A percentile compares a stretch with the other conserved stretches of the same genome.
These are phyloP conservation scores for Rhogogaster chlorosoma DNA, from an alignment of 2,888 invertebrate species.

Conservation along the genomic window DNA sequence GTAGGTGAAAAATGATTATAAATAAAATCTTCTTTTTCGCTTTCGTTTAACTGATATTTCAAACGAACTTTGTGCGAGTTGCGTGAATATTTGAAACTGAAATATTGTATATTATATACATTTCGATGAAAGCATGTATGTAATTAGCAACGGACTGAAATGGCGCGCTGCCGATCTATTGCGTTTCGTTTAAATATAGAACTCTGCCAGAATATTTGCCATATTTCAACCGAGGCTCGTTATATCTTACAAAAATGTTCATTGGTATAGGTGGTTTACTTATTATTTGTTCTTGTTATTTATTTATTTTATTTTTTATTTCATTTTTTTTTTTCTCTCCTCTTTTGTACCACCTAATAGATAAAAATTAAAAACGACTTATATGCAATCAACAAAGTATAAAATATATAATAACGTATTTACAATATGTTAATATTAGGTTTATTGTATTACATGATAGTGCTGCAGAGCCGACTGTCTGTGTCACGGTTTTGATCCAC, in stretches of 20 bases:
- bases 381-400: slow-evolving; percentile 64
- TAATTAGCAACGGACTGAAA: slow-evolving; percentile 15
- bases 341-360: slow-evolving; percentile 41
- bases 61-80: neutral
- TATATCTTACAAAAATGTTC: slow-evolving; percentile 46
- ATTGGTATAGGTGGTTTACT: neutral
- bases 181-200: slow-evolving; percentile 14
- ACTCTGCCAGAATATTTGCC: slow-evolving; percentile 22
- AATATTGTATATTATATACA: neutral
- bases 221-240: slow-evolving; percentile 19
- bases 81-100: neutral
- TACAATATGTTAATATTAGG: slow-evolving; percentile 63
- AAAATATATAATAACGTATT: slow-evolving; percentile 64
- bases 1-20: neutral
- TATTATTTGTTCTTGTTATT: neutral
- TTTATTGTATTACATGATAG: slow-evolving; percentile 56
- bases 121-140: neutral
- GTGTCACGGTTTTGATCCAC: slow-evolving; percentile 53
- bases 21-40: neutral
- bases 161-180: neutral
- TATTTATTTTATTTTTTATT: slow-evolving; percentile 14
- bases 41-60: neutral
- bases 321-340: slow-evolving; percentile 18
- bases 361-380: slow-evolving; percentile 58
- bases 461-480: slow-evolving; percentile 55